Evolutionary conservation across 2,888 invertebrate species (phyloP).

Genomic region (Trichopoda pennipes): DNA sequence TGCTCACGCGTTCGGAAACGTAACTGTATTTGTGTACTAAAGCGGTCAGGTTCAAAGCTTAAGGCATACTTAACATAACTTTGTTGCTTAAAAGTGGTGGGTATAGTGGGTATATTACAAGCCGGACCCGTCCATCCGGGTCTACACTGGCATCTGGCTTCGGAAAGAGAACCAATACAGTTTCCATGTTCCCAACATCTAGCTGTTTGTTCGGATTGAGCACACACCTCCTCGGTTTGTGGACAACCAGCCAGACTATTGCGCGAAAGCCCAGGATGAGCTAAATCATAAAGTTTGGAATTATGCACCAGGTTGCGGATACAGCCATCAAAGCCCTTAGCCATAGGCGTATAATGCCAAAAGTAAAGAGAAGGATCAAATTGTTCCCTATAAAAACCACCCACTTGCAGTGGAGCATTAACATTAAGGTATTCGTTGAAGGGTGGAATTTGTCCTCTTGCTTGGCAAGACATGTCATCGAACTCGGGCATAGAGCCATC

Average conservation of each 20-base stretch:
- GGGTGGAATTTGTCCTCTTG: conserved; percentile 93
- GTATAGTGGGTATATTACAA: conserved; percentile 91
- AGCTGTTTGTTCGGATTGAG: conserved; percentile 91
- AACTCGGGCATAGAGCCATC: conserved; percentile 94
- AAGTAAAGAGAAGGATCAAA: conserved; percentile 93
- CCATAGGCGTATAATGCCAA: conserved; percentile 95
- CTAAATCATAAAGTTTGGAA: conserved; percentile 96
- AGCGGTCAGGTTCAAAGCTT: conserved; percentile 95
- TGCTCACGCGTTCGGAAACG: conserved; percentile 96
- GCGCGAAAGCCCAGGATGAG: conserved; percentile 93
- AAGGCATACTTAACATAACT: conserved; percentile 98
- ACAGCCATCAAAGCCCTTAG: conserved; percentile 97
- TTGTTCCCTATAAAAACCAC: conserved; percentile 94
- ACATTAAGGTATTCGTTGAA: conserved; percentile 98
- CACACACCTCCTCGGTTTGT: conserved; percentile 95
- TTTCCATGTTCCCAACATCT: conserved; percentile 97
- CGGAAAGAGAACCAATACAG: conserved; percentile 94
- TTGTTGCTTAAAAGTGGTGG: conserved; percentile 95
- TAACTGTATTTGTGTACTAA: conserved; percentile 95
- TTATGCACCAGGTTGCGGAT: conserved; percentile 97
- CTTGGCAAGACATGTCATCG: conserved; percentile 94
- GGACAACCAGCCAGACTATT: conserved; percentile 95
- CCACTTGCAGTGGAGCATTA: conserved; percentile 96
- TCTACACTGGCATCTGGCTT: conserved; percentile 95
- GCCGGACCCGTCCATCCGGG: conserved; percentile 97